Percentiles rank a stretch among this genome's conserved stretches.
phyloP scores from a whole-genome alignment of 2,113 vertebrate genomes.

The Eptesicus fuscus region DNA sequence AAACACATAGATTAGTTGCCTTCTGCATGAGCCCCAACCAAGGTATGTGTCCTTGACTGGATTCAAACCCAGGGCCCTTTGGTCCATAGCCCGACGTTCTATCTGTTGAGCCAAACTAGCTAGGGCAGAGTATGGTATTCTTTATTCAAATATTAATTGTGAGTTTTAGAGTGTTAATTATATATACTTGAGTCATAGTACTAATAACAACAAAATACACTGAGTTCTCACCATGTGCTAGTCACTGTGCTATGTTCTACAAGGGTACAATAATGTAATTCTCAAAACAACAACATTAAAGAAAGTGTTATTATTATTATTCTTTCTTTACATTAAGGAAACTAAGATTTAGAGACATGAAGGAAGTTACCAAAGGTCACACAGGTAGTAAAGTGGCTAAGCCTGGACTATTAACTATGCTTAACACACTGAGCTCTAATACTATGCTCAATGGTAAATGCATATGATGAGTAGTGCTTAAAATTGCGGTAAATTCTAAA shows the following conservation, averaged over 20 bases:
- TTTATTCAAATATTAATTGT: constrained; percentile 3
- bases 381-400: neutral
- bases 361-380: neutral
- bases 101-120: too few species aligned
- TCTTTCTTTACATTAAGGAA: neutral
- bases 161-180: neutral
- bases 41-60: too few species aligned
- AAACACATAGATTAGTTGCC: too few species aligned
- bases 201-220: neutral
- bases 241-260: neutral
- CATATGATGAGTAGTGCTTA: neutral
- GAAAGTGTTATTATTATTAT: neutral
- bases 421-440: neutral
- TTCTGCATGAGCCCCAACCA: too few species aligned
- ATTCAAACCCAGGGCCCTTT: too few species aligned
- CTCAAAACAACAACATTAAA: neutral
- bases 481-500: neutral
- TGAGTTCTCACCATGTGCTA: neutral
- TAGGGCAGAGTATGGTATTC: neutral
- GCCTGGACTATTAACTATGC: neutral
- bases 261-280: neutral
- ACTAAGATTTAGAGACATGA: neutral
- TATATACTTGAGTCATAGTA: neutral
- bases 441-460: neutral
- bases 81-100: too few species aligned